Evolutionary conservation across 2,888 invertebrate genomes (phyloP), one percentile per base, ranked within the genome.

Genomic region (Protonemura montana): DNA sequence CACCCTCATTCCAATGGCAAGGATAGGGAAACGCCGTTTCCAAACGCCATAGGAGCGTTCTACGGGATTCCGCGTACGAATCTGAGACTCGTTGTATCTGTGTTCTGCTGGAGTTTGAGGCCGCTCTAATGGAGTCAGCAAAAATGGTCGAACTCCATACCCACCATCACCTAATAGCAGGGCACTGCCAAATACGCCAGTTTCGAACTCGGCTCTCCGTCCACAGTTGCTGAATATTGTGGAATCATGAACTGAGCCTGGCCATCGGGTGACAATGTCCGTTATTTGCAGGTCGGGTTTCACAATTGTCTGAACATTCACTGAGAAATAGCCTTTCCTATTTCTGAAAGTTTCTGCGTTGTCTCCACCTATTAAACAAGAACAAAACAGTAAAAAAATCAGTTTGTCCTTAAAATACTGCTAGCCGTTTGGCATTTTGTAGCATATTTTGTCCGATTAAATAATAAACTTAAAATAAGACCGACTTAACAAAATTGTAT

Each of bases 101-200:
- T 88, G 86, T 85, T 91, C 88, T 25, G 89, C 89, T 59, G 27
- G 85, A 78, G 89, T 89, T 25, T 26, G 13, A 21, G 89, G 88
- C 80, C 89, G 86, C 5, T 78, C 76, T 7, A 90, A 85, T n/a
- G 89, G 89, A 13, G 89, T 90, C 86, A 90, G 87, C 28, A 90
- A 87, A 87, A 89, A 90, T 30, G 87, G 87, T 42, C 88, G 85
- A 21, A 88, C 86, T 30, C 88, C 88, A 87, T 91, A 90, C 6
- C 90, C 90, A 87, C 89, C 89, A 88, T 91, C 90, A 29, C 89
- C 90, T 21, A 91, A 85, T 25, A 91, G 85, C 30, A 90, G 85
- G 85, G 87, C 86, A 86, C 89, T 87, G 16, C 86, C 87, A 87
- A 88, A 89, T 80, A 86, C 85, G 16, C 89, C 88, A 85, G 85